Evolutionary conservation across 1,140 invertebrate genomes (phyloP), one percentile per base, ranked within the genome.

Genomic region (Hyphantria cunea): DNA sequence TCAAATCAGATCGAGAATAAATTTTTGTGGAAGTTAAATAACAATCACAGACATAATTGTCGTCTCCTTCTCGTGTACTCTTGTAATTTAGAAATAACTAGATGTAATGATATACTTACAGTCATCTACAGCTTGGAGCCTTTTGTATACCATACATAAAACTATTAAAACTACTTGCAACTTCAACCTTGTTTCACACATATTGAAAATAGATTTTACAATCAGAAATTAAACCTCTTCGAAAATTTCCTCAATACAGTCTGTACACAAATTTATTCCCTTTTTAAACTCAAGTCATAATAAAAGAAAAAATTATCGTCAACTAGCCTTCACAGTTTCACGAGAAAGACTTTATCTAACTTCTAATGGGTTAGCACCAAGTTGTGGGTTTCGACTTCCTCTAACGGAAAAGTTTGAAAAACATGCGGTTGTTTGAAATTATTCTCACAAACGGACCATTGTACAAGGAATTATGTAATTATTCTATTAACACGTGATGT

Each of bases 121-220:
- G 47, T 89, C 86, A 66, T 87, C 84, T 11, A 87, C 63, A 25
- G 70, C 74, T 32, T 61, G 49, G 9, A 82, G 14, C 39, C 68
- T 70, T 76, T 73, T 80, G 12, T 76, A 65, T 25, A 68, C 58
- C 56, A 86, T 53, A 72, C 69, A 78, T 67, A 85, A 74, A 56
- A 88, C 72, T 52, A 87, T 72, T 58, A 87, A 75, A 61, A 84
- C 68, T 49, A 86, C 66, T 51, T 82, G 76, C 31, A 85, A 66
- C 44, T 73, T 81, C 73, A 87, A 78, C 41, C 78, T 81, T 17
- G 74, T 77, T 71, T 87, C 82, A 72, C 78, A 72, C 84, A 87
- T 87, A 74, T 65, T 84, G 6, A 37, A 25, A 25, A 3, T 1
- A 3, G 17, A 25, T 25, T 25, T 25, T 25, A 25, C 17, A 3